Conservation (phyloP, 2,888 invertebrate species). For the Eupithecia subumbrata region DNA sequence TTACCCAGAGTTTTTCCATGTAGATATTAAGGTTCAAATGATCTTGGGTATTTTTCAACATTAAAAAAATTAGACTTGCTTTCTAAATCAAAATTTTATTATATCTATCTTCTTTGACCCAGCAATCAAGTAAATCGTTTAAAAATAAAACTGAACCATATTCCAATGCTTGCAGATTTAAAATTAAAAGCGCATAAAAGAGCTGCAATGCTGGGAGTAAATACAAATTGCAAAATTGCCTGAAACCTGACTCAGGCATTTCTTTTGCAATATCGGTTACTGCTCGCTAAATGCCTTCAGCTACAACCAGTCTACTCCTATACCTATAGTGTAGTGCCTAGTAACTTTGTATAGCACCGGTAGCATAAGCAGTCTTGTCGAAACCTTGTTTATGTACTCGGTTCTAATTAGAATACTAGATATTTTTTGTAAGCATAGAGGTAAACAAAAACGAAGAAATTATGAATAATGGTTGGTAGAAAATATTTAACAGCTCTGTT, state of each 20-base stretch:
- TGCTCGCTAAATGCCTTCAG: conserved; percentile 24
- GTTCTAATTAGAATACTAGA: too few relatives aligned
- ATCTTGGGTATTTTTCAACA: background rate
- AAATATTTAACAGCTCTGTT: too few relatives aligned
- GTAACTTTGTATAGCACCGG: background rate
- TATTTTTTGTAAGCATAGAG: too few relatives aligned
- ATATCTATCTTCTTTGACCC: background rate
- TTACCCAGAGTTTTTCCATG: too few relatives aligned
- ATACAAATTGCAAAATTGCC: conserved; percentile 22
- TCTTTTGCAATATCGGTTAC: conserved; percentile 29
- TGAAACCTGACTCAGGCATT: conserved; percentile 21
- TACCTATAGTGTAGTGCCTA: background rate
- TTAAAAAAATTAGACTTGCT: background rate
- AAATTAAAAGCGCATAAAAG: background rate
- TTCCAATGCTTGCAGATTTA: background rate
- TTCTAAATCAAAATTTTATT: background rate
- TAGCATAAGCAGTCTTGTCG: background rate
- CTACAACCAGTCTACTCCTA: conserved; percentile 1
- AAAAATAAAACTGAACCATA: background rate
- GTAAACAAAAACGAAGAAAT: too few relatives aligned
- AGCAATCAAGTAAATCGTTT: background rate
- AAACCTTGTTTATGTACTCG: too few relatives aligned
- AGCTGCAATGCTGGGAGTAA: conserved; percentile 11
- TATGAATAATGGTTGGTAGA: too few relatives aligned
- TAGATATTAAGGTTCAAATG: too few relatives aligned